These are phyloP conservation scores for Mohoua ochrocephala DNA, from an alignment of 2,113 vertebrate genomes.

Conservation along the genomic window DNA sequence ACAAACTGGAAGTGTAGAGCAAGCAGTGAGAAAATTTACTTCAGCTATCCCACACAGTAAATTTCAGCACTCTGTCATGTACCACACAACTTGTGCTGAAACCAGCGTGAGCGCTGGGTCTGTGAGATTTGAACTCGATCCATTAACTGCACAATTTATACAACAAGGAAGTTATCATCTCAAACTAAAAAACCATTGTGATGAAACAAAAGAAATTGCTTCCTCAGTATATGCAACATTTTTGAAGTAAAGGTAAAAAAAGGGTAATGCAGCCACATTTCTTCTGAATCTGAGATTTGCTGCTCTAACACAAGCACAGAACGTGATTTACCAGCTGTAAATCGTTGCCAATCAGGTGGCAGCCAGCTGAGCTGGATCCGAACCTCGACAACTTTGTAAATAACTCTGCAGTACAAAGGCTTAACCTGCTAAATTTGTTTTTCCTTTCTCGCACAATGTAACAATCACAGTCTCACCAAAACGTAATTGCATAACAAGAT, in stretches of 20 bases:
- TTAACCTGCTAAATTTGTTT: background rate
- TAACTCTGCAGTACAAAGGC: background rate
- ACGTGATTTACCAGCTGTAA: background rate
- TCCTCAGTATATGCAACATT: background rate
- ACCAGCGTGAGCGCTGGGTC: rapidly evolving
- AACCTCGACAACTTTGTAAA: background rate
- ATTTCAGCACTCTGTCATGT: background rate
- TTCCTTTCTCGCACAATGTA: background rate
- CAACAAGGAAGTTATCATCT: background rate
- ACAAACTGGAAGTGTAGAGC: background rate
- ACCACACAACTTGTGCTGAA: background rate
- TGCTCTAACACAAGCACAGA: background rate
- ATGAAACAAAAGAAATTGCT: background rate
- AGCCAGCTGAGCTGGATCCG: background rate
- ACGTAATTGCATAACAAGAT: rapidly evolving
- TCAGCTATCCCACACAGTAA: background rate
- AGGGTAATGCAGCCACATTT: background rate
- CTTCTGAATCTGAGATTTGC: background rate
- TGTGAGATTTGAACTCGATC: background rate
- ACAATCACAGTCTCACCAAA: background rate
- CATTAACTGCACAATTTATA: background rate
- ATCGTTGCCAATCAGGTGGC: background rate
- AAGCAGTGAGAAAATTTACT: background rate
- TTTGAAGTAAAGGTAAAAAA: background rate
- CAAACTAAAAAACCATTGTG: background rate